Percentiles rank a stretch among this genome's conserved stretches.
Evolutionary conservation across 2,797 vertebrate species (phyloP).

Genomic region (Chaenodraco wilsoni): DNA sequence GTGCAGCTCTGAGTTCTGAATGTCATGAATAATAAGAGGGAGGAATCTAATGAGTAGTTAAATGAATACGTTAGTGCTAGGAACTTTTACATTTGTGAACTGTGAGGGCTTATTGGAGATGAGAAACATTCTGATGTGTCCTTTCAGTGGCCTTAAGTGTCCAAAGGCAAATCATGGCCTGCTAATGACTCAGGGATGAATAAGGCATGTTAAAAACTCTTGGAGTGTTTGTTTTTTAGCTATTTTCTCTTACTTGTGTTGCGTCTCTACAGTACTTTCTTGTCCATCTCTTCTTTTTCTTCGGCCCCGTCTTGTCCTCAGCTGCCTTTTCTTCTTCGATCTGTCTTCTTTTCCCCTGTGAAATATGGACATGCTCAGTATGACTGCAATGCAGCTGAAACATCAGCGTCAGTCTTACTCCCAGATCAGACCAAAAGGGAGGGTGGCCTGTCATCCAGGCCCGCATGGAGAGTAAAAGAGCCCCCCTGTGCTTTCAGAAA

Average conservation of each 20-base stretch:
- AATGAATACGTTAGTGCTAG: conserved; percentile 3
- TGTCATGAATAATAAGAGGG: conserved; percentile 36
- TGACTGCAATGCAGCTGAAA: conserved; percentile 83
- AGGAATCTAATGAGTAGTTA: conserved; percentile 22
- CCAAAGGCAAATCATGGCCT: conserved; percentile 19
- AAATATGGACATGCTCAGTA: conserved; percentile 54
- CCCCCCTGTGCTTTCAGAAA: conserved; percentile 39
- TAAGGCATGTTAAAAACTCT: conserved; percentile 3
- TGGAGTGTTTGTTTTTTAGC: conserved; percentile 12
- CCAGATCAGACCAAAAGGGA: conserved; percentile 50
- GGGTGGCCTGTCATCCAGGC: conserved; percentile 53
- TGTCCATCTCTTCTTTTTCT: conserved; percentile 8
- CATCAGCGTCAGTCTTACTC: conserved; percentile 51
- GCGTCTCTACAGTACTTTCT: conserved; percentile 5
- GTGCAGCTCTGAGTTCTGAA: conserved; percentile 27
- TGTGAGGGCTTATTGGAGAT: conserved; percentile 27
- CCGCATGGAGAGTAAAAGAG: conserved; percentile 43
- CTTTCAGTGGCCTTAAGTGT: conserved; percentile 17
- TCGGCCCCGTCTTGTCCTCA: conserved; percentile 44
- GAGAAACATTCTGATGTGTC: conserved; percentile 24
- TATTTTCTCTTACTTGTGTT: conserved; percentile 6
- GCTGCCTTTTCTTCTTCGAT: conserved; percentile 51
- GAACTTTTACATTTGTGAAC: neutral
- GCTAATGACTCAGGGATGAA: conserved; percentile 28
- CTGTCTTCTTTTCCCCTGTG: conserved; percentile 53